Conservation (phyloP, 2,888 invertebrate genomes). For the Erpobdella octoculata region DNA sequence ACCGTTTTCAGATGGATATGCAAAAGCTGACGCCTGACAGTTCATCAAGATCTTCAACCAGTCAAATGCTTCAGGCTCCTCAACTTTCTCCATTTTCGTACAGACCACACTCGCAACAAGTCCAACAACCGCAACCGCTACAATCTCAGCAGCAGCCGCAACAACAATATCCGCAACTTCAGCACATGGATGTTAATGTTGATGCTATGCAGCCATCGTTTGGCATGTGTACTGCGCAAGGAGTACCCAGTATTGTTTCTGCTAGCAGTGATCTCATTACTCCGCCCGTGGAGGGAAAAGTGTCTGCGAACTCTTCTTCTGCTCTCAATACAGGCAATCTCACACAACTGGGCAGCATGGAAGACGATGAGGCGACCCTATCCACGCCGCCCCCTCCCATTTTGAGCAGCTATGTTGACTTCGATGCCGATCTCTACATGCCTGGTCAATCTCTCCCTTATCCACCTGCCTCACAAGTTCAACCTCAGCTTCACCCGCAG, state of each 20-base stretch:
- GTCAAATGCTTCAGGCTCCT: conserved; percentile 3
- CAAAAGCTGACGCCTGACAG: background rate
- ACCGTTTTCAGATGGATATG: conserved; percentile 1
- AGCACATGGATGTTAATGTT: background rate
- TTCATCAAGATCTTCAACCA: background rate
- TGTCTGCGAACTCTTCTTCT: background rate
- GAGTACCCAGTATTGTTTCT: background rate
- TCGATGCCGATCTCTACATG: conserved; percentile 15
- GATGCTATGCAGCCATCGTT: background rate
- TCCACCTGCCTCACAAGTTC: background rate
- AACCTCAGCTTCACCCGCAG: conserved; percentile 9
- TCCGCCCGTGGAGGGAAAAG: background rate
- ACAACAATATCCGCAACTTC: conserved; percentile 26
- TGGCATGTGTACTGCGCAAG: background rate
- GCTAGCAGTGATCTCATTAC: background rate
- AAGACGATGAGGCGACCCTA: conserved; percentile 23
- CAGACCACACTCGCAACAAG: conserved; percentile 25
- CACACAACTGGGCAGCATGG: background rate
- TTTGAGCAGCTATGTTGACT: conserved; percentile 16
- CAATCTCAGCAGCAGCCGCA: conserved; percentile 24
- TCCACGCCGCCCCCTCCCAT: conserved; percentile 27
- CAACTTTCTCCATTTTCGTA: background rate
- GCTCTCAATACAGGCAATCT: background rate
- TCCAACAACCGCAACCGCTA: conserved; percentile 31
- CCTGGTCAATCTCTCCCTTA: background rate